Base-by-base conservation (phyloP, 2,113 vertebrate genomes). In the Platanista minor region DNA sequence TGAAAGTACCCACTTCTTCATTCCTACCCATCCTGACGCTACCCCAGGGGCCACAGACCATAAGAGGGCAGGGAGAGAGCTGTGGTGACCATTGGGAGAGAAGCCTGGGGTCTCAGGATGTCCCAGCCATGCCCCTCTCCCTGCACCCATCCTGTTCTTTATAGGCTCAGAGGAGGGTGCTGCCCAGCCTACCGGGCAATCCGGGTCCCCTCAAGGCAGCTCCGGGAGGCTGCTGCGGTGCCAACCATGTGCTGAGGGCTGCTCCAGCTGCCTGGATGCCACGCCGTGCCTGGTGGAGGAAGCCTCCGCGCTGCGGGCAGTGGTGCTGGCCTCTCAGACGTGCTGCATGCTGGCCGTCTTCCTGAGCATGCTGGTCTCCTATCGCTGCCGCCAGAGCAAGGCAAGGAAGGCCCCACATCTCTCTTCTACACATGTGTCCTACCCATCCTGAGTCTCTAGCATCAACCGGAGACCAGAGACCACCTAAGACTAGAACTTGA, bases 321-420 rank as follows among this genome's bases (percentile, higher is more conserved):
- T 97, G 0, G 98, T 99, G 66, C 96, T 99, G 88, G 96, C 98
- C 18, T 98, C 99, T 82, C 99, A 99, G 98, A 98, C 99, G 1
- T 98, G 99, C 98, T 99, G 99, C 98, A 99, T 99, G 99, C 54
- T 99, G 78, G 98, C 99, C 1, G 98, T 99, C 97, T 99, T 99
- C 90, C 97, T 99, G 98, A 99, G 99, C 98, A 99, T 99, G 99
- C 97, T 99, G 94, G 59, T 98, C 62, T 99, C 99, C 95, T 99
- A 99, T 98, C 98, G 98, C 93, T 99, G 98, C 97, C 99, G 99
- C 8, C 96, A 94, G 29, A 99, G 98, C 98, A 99, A 99, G 99
- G 99, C 99, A 98, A 99, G 97, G 41, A 46, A 29, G 49, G 64
- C n/a, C 52, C 84, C n/a, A 0, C 43, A 14, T 1, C 61, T 15